phyloP scores from a whole-genome alignment of 2,113 vertebrate species.

The Limanda limanda region DNA sequence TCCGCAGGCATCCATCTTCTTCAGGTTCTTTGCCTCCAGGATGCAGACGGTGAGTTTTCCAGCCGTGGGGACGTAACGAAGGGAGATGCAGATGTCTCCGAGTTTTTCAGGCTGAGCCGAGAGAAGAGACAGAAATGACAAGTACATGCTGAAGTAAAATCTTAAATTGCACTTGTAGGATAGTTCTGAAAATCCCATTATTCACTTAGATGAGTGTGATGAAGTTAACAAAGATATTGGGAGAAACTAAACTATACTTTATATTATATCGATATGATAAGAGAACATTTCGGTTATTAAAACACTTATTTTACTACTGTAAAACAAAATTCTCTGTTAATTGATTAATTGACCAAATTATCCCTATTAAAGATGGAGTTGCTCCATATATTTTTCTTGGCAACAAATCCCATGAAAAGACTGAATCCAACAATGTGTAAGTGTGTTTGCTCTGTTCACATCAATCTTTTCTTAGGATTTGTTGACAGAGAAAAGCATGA shows the following conservation, averaged over 20 bases:
- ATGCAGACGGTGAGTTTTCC: conserved; percentile 99
- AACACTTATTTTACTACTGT: background rate
- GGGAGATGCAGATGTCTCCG: conserved; percentile 97
- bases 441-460: background rate
- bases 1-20: conserved; percentile 99
- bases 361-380: no score
- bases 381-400: background rate
- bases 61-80: conserved; percentile 96
- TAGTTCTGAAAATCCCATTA: no score
- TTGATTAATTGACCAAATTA: no score
- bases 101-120: conserved; percentile 93
- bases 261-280: background rate
- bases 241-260: no score
- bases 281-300: no score
- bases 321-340: no score
- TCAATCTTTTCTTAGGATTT: background rate
- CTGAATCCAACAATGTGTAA: background rate
- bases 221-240: no score
- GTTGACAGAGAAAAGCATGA: background rate
- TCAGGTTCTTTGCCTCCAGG: conserved; percentile 98
- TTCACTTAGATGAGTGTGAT: no score
- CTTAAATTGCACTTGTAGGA: no score
- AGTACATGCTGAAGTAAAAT: conserved; percentile 8
- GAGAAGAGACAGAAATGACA: conserved; percentile 41
- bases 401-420: background rate